Evolutionary conservation across 2,888 invertebrate species (phyloP).

Genomic region (Aporophyla lueneburgensis): DNA sequence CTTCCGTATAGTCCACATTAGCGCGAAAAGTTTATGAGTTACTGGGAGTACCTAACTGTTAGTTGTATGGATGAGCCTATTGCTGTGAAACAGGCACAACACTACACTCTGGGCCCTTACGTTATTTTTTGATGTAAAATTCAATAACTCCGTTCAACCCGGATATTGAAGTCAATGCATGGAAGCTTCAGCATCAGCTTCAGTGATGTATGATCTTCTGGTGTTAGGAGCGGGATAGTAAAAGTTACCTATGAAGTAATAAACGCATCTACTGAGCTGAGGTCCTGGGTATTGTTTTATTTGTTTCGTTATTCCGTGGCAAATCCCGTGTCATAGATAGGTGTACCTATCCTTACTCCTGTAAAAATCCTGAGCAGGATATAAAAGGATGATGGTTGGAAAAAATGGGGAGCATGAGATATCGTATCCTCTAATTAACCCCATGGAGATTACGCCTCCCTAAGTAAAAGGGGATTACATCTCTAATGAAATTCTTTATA

Average conservation of each 20-base stretch:
- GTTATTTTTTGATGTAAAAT: background rate
- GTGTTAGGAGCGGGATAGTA: too few species aligned
- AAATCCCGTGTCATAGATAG: background rate
- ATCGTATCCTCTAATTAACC: constrained; percentile 50
- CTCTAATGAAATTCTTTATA: constrained; percentile 58
- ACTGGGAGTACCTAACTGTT: background rate
- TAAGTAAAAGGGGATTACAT: constrained; percentile 47
- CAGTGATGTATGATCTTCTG: background rate
- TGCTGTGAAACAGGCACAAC: background rate
- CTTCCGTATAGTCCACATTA: background rate
- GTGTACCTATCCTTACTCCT: background rate
- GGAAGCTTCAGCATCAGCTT: too few species aligned
- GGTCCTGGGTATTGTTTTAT: background rate
- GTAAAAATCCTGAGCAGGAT: background rate
- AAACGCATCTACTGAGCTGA: background rate
- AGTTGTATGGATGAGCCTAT: background rate
- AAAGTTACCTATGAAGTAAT: background rate
- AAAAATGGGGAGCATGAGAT: constrained; percentile 45
- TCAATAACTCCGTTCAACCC: background rate
- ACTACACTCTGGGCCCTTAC: background rate
- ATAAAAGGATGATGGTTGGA: constrained; percentile 24
- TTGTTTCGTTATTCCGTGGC: background rate
- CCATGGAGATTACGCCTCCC: constrained; percentile 45
- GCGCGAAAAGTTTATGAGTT: background rate
- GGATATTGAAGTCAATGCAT: background rate